phyloP scores from a whole-genome alignment of 2,797 vertebrate genomes.

The Sciurus carolinensis region DNA sequence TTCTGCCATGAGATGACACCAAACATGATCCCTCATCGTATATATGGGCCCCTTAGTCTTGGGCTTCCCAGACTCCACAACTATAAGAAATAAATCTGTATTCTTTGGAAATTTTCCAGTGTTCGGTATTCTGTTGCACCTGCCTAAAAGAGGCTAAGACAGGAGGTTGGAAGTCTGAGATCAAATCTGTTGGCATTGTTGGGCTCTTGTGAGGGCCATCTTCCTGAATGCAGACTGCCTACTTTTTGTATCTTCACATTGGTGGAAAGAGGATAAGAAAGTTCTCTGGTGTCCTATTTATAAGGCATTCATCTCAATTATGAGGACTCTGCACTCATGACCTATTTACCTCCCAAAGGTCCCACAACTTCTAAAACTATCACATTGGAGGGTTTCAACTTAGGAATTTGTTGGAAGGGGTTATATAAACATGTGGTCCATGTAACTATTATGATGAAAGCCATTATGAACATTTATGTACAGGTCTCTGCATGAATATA shows the following conservation, averaged over 20 bases:
- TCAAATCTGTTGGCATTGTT: background rate
- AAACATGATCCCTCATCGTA: background rate
- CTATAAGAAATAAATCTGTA: background rate
- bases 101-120: background rate
- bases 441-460: constrained; percentile 34
- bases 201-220: background rate
- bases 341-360: background rate
- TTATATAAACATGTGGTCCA: background rate
- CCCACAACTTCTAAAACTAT: background rate
- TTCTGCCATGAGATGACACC: background rate
- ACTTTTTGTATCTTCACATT: background rate
- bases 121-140: background rate
- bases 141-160: background rate
- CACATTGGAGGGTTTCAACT: background rate
- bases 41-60: background rate
- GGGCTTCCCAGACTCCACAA: background rate
- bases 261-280: background rate
- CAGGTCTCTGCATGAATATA: constrained; percentile 40
- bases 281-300: background rate
- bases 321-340: background rate
- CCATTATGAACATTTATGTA: background rate
- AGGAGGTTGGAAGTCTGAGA: background rate
- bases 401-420: background rate
- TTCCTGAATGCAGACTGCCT: background rate
- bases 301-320: background rate